These are phyloP conservation scores for Poeciliopsis gracilis DNA, from an alignment of 2,797 vertebrate genomes.

Conservation along the genomic window DNA sequence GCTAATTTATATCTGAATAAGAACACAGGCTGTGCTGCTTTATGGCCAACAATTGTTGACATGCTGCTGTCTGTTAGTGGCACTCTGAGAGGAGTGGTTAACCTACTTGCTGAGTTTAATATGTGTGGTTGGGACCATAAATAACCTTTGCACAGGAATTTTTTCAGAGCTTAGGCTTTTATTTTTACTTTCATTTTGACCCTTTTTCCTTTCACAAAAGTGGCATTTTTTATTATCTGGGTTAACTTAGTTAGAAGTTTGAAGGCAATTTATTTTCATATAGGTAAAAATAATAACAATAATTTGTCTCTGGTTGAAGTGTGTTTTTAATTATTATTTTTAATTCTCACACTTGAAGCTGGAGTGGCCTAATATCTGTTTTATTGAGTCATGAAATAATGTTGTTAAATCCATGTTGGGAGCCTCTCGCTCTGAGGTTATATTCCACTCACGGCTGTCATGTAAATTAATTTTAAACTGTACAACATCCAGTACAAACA, in stretches of 20 bases:
- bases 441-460: slow-evolving; percentile 18
- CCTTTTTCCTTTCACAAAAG: neutral
- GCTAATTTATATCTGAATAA: neutral
- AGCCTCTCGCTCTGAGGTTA: slow-evolving; percentile 53
- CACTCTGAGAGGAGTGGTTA: neutral
- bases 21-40: neutral
- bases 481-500: slow-evolving; percentile 38
- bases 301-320: neutral
- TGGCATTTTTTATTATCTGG: neutral
- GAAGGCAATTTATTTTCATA: neutral
- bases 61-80: neutral
- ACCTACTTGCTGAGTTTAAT: neutral
- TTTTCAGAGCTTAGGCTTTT: neutral
- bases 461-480: slow-evolving; percentile 39
- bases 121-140: neutral
- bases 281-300: neutral
- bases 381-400: neutral
- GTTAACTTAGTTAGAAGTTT: neutral
- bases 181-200: neutral
- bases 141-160: neutral
- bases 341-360: neutral
- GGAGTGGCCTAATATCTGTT: neutral
- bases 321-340: neutral
- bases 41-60: neutral
- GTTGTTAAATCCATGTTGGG: slow-evolving; percentile 29